Percentiles rank a stretch among this genome's conserved stretches.
phyloP scores from a whole-genome alignment of 2,113 vertebrate genomes.

The Ciconia boyciana region DNA sequence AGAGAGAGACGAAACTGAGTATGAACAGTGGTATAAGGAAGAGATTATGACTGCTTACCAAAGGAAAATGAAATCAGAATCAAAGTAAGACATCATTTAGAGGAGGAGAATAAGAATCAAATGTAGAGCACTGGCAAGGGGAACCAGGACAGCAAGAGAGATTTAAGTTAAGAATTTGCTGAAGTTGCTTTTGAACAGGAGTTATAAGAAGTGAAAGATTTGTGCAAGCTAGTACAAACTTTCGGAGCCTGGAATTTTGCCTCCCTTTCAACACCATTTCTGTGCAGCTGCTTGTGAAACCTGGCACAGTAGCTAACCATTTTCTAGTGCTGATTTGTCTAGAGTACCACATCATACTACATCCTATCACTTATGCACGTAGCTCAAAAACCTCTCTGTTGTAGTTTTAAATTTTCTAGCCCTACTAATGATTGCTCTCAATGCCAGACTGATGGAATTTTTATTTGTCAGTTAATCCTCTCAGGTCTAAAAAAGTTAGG shows the following conservation, averaged over 20 bases:
- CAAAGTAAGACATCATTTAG: neutral
- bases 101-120: neutral
- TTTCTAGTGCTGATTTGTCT: neutral
- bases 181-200: neutral
- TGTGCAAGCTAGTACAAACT: neutral
- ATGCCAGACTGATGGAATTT: neutral
- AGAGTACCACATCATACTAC: neutral
- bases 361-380: neutral
- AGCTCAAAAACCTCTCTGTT: neutral
- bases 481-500: neutral
- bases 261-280: neutral
- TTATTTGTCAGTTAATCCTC: neutral
- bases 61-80: neutral
- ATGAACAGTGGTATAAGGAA: neutral
- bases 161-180: neutral
- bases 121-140: neutral
- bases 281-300: neutral
- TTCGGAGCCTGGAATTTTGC: neutral
- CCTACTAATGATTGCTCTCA: neutral
- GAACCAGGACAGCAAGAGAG: neutral
- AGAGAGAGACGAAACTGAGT: neutral
- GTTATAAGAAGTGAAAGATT: neutral
- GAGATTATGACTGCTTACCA: neutral
- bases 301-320: neutral
- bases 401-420: neutral